These are phyloP conservation scores for Brachionus koreanus DNA, from an alignment of 1,140 invertebrate genomes.

Conservation along the genomic window DNA sequence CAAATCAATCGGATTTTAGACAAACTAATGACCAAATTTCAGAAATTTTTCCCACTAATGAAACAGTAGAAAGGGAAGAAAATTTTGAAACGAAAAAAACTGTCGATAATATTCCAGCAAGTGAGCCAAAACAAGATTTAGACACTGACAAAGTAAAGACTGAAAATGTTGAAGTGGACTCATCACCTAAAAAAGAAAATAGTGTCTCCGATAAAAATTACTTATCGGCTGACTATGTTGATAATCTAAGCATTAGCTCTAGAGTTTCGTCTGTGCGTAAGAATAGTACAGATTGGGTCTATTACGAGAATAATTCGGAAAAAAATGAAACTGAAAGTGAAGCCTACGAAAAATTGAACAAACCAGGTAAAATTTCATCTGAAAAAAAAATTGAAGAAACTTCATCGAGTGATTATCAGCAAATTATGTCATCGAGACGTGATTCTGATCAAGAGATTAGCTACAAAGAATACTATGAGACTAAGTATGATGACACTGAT, in stretches of 20 bases:
- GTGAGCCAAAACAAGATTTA: neutral
- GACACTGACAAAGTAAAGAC: neutral
- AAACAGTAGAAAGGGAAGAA: neutral
- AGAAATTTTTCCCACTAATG: neutral
- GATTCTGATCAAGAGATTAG: neutral
- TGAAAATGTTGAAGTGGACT: neutral
- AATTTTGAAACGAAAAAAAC: neutral
- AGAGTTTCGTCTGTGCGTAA: neutral
- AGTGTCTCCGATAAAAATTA: neutral
- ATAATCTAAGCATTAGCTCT: conserved; percentile 1
- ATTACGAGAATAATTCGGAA: neutral
- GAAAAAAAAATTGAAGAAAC: neutral
- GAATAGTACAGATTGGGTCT: neutral
- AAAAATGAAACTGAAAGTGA: conserved; percentile 7
- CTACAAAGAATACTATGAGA: neutral
- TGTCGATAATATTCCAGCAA: neutral
- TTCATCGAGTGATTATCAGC: neutral
- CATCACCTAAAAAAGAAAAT: neutral
- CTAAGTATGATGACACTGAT: neutral
- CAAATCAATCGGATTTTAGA: neutral
- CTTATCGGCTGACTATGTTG: neutral
- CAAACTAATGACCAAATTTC: neutral
- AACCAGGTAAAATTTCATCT: neutral
- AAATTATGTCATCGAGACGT: neutral
- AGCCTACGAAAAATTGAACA: neutral